Conservation (phyloP, 2,113 vertebrate genomes). For the Proteles cristata region DNA sequence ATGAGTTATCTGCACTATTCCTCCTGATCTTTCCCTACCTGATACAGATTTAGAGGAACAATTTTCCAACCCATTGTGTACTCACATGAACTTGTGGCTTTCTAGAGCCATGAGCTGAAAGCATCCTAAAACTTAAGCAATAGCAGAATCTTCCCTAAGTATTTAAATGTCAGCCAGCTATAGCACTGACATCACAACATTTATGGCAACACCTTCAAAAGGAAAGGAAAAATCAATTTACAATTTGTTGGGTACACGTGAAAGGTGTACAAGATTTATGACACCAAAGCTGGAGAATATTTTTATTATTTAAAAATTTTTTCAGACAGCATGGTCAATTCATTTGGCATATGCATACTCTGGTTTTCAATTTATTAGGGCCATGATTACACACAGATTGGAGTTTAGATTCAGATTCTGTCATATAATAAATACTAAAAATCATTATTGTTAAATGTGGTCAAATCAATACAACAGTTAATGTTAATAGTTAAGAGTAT, state of each 20-base stretch:
- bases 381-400: not conserved
- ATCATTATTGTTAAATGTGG: not conserved
- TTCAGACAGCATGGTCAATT: not conserved
- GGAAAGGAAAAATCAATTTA: not conserved
- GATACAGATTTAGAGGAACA: not conserved
- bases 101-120: not conserved
- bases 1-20: not conserved
- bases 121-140: not conserved
- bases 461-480: not conserved
- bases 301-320: not conserved
- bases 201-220: not conserved
- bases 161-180: not conserved
- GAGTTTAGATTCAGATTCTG: not conserved
- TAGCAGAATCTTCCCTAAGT: not conserved
- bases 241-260: not conserved
- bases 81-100: not conserved
- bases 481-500: not conserved
- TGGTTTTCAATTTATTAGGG: slow-evolving; percentile 13
- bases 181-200: not conserved
- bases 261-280: not conserved
- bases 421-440: not conserved
- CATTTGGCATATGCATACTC: not conserved
- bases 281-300: not conserved
- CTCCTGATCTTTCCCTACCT: not conserved
- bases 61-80: not conserved